These are phyloP conservation scores for Apostichopus leukothele DNA, from an alignment of 53 echinoderm and acorn worm genomes.

Conservation along the genomic window DNA sequence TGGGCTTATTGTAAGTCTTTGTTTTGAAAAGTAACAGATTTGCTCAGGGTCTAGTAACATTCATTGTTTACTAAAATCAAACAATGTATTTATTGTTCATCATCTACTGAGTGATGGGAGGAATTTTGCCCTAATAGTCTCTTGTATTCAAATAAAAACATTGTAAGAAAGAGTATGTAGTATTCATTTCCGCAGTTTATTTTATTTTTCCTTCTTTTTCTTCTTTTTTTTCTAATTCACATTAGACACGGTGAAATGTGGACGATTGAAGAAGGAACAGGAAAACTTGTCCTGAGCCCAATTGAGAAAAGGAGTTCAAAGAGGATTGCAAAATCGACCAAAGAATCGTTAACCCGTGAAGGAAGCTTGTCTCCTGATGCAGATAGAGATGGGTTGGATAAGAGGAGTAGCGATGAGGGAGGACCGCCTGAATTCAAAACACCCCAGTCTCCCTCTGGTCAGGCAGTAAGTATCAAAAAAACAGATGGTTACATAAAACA, in stretches of 20 bases:
- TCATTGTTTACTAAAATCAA: no score
- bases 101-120: no score
- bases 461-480: neutral
- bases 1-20: no score
- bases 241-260: constrained; percentile 41
- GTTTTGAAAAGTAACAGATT: no score
- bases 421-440: constrained; percentile 15
- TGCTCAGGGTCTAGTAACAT: no score
- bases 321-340: neutral
- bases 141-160: no score
- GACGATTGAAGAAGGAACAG: constrained; percentile 67
- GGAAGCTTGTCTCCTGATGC: constrained; percentile 1
- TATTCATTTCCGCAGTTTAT: neutral
- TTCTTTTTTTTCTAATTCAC: neutral
- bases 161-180: no score
- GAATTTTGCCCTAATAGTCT: no score
- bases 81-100: no score
- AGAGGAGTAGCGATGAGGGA: constrained; percentile 23
- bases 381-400: neutral
- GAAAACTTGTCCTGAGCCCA: constrained; percentile 62
- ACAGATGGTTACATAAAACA: no score
- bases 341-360: neutral
- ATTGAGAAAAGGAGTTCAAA: neutral
- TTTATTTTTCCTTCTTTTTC: neutral
- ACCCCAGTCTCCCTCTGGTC: constrained; percentile 36